Evolutionary conservation across 2,797 vertebrate genomes (phyloP), one percentile per base, ranked within the genome.

Genomic region (Scarus forsteni): DNA sequence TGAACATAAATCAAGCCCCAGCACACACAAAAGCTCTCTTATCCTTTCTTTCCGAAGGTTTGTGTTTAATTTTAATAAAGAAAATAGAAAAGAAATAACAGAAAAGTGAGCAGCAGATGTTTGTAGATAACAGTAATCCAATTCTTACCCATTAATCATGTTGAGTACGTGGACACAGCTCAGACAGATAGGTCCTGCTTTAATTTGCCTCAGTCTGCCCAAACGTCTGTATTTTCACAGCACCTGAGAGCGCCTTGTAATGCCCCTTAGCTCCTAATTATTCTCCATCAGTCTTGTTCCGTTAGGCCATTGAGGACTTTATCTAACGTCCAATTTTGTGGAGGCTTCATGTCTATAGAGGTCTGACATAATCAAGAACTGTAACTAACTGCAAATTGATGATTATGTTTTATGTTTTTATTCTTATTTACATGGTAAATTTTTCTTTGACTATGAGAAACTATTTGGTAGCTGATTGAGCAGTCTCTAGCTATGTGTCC

Each of bases 261-360:
- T 91, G 80, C 74, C 74, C 70, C 77, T 77, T 77, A 85, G 82
- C 78, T 79, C 73, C 66, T 83, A 80, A 88, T 90, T 85, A 89
- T 85, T 89, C 64, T 77, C 64, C 52, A 76, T 78, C 77, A 84
- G 68, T 85, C 75, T 73, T 82, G 66, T 82, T 88, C 79, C 68
- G 79, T 85, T 81, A 81, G 70, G 82, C 73, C 75, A 61, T 60
- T 73, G 66, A 78, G 64, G 65, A 12, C 27, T 46, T 78, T 86
- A 83, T 78, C 81, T 81, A 54, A 74, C 60, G 81, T 76, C 70
- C 39, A 60, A 66, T 63, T 61, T 70, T 73, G 14, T 44, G 66
- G 67, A 77, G 56, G 60, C 70, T 80, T 66, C 27, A 40, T 57
- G 51, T 85, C 61, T 66, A 57, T 75, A 53, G 27, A 52, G 79